Conservation (phyloP, 2,888 invertebrate species). For the Tetragonula carbonaria region DNA sequence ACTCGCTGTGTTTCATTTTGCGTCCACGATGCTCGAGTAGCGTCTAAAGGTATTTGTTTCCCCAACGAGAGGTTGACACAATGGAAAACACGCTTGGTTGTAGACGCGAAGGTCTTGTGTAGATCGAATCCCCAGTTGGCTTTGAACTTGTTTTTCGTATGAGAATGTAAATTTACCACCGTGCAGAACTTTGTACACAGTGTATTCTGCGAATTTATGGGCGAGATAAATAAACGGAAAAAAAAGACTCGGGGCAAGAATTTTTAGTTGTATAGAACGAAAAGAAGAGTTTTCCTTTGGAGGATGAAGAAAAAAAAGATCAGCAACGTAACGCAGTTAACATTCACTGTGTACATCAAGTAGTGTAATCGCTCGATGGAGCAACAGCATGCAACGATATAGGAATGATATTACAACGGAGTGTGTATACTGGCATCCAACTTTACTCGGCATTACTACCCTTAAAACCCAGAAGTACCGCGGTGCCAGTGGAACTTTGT, state of each 20-base stretch:
- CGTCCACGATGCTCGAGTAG: slow-evolving; percentile 1
- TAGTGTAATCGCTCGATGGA: not conserved
- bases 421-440: slow-evolving; percentile 17
- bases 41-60: slow-evolving; percentile 12
- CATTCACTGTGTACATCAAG: not conserved
- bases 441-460: not conserved
- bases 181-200: no score
- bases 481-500: slow-evolving; percentile 11
- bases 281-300: not conserved
- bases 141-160: not conserved
- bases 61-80: not conserved
- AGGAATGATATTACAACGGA: not conserved
- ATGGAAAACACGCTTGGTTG: not conserved
- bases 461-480: slow-evolving; percentile 28
- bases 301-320: not conserved
- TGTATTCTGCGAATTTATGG: not conserved
- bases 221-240: not conserved
- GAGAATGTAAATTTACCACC: slow-evolving; percentile 6
- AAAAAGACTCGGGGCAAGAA: not conserved
- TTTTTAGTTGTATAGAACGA: not conserved
- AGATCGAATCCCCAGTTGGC: slow-evolving; percentile 2
- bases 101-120: not conserved
- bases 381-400: not conserved
- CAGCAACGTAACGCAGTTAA: not conserved
- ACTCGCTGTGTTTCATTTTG: slow-evolving; percentile 20